Evolutionary conservation across 2,113 vertebrate genomes (phyloP).

Genomic region (Anthoscopus minutus): DNA sequence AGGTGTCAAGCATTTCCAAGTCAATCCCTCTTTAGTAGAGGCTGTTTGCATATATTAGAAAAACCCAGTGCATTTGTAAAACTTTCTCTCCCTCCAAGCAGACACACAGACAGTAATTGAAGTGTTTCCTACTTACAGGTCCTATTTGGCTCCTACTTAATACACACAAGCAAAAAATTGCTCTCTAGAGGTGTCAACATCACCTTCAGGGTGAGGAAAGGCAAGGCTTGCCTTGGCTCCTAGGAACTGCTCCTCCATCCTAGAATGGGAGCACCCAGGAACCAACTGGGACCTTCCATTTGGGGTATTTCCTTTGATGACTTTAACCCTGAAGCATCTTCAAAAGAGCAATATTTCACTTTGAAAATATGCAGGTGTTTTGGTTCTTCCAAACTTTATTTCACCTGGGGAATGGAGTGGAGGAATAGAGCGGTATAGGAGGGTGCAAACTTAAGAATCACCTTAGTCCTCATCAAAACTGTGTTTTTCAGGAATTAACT

Average conservation of each 20-base stretch:
- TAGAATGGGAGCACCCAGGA: not conserved
- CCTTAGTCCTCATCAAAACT: not conserved
- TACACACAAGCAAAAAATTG: not conserved
- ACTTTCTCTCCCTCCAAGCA: not conserved
- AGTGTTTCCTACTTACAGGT: not conserved
- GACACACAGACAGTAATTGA: not conserved
- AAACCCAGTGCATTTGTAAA: not conserved
- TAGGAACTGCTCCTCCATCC: not conserved
- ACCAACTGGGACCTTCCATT: not conserved
- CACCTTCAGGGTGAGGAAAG: not conserved
- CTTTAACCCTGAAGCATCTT: not conserved
- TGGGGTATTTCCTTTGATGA: not conserved
- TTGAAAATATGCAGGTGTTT: not conserved
- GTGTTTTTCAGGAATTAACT: not conserved
- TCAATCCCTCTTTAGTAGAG: not conserved
- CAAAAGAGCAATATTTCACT: not conserved
- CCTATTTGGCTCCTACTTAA: not conserved
- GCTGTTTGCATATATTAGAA: not conserved
- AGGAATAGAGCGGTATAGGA: not conserved
- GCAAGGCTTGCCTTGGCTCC: not conserved
- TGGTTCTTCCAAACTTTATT: not conserved
- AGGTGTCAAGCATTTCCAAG: not conserved
- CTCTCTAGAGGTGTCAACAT: not conserved
- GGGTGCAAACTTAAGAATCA: not conserved
- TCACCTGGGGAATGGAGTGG: too few species aligned